A percentile compares a stretch with the other conserved stretches of the same genome.
Evolutionary conservation across 2,888 invertebrate genomes (phyloP).

Genomic region (Octonoba sinensis): DNA sequence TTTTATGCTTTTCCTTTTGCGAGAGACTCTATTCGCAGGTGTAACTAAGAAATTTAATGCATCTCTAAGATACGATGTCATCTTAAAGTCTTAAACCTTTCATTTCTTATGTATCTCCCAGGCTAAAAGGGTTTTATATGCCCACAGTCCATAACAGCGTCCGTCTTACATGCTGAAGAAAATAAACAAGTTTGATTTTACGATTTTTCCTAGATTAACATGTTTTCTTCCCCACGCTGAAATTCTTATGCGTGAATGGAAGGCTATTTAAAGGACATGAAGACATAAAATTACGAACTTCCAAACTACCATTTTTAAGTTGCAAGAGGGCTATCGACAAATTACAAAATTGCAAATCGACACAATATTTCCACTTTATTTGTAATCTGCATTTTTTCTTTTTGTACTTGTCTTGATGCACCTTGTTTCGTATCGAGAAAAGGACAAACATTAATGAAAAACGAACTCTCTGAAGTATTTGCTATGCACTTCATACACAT

Average conservation of each 20-base stretch:
- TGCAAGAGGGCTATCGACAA: slow-evolving; percentile 31
- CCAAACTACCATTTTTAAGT: slow-evolving; percentile 34
- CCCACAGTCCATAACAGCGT: slow-evolving; percentile 35
- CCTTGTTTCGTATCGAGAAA: too few relatives aligned
- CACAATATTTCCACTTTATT: too few relatives aligned
- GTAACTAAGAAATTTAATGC: slow-evolving; percentile 56
- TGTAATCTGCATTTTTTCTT: too few relatives aligned
- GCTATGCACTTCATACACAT: too few relatives aligned
- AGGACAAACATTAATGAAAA: too few relatives aligned
- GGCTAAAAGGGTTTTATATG: slow-evolving; percentile 51
- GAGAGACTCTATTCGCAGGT: slow-evolving; percentile 41
- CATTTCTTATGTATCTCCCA: slow-evolving; percentile 51
- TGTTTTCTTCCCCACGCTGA: slow-evolving; percentile 19
- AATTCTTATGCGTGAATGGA: slow-evolving; percentile 37
- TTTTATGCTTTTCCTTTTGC: slow-evolving; percentile 46
- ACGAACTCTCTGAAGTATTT: too few relatives aligned
- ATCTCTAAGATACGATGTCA: slow-evolving; percentile 45
- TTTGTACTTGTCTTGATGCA: too few relatives aligned
- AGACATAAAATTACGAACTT: slow-evolving; percentile 40
- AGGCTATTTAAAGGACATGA: slow-evolving; percentile 42
- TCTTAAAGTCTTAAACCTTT: slow-evolving; percentile 48
- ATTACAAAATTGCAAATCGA: slow-evolving; percentile 2
- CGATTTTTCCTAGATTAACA: slow-evolving; percentile 54
- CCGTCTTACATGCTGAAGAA: slow-evolving; percentile 36
- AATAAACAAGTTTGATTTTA: slow-evolving; percentile 58